A percentile compares a stretch with the other conserved stretches of the same genome.
phyloP scores from a whole-genome alignment of 2,888 invertebrate genomes.

The Oxytorus armatus region DNA sequence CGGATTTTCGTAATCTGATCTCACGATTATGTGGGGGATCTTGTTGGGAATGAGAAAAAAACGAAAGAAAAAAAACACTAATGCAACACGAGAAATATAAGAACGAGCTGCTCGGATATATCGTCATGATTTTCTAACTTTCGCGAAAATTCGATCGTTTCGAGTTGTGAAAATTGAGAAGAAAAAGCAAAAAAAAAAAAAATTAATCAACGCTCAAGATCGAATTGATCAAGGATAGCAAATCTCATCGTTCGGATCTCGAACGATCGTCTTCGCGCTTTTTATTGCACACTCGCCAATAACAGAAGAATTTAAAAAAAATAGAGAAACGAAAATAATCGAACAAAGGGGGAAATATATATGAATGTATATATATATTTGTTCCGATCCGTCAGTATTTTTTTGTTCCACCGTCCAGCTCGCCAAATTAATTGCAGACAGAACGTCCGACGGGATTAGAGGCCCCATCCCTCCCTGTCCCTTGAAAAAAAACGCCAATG shows the following conservation, averaged over 20 bases:
- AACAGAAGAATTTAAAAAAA: conserved; percentile 23
- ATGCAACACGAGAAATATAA: neutral
- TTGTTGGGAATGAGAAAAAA: conserved; percentile 3
- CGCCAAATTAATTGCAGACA: conserved; percentile 51
- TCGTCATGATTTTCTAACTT: neutral
- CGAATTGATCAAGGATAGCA: conserved; percentile 17
- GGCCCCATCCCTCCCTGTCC: conserved; percentile 21
- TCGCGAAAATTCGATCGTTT: neutral
- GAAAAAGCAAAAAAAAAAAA: neutral
- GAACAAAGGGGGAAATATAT: conserved; percentile 33
- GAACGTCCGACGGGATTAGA: conserved; percentile 45
- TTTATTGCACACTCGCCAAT: conserved; percentile 79
- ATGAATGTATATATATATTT: too few species aligned
- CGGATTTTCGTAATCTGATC: conserved; percentile 55
- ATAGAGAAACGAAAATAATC: conserved; percentile 33
- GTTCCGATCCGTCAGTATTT: conserved; percentile 10
- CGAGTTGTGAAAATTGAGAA: neutral
- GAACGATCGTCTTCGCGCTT: conserved; percentile 66
- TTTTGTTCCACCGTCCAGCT: conserved; percentile 65
- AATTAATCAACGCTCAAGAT: conserved; percentile 25
- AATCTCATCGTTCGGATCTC: conserved; percentile 27
- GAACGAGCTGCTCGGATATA: conserved; percentile 8
- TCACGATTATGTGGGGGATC: conserved; percentile 21
- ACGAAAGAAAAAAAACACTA: neutral
- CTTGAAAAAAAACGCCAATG: conserved; percentile 48